Evolutionary conservation across 2,888 invertebrate genomes (phyloP), one percentile per base, ranked within the genome.

Genomic region (Ophion slaviceki): DNA sequence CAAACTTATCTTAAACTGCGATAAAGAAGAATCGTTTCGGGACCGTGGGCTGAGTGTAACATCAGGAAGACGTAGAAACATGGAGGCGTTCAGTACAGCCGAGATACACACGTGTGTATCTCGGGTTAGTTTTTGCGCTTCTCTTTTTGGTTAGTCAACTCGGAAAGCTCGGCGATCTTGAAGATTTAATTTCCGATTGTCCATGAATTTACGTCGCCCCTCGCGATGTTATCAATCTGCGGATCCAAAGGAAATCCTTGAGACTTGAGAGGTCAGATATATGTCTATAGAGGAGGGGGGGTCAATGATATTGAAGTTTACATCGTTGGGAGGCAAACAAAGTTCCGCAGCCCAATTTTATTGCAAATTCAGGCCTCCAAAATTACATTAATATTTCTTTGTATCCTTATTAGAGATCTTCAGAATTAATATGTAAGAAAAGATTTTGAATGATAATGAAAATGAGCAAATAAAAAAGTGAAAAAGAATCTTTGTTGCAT

Each of bases 1-100:
- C 85, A 74, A 86, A 86, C 82, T 86, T 86, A 82, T 86, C 85
- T 86, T 77, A 77, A 86, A 86, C 85, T 77, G 80, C 82, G 85
- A 86, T 86, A 86, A 83, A 86, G 83, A 80, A 83, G 74, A 80
- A 86, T 86, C 80, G 86, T 74, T 86, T 32, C 45, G 67, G 71
- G 71, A 72, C 74, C 66, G 28, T 64, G 72, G 59, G 61, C 45
- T 74, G 6, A 4, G 36, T 57, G 70, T 76, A 67, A 67, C 36
- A 80, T 64, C 53, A 53, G 57, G 40, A 66, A 71, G 36, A 59
- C 4, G 11, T 59, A 72, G 6, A 40, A 11, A 45, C 8, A 11
- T 45, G 8, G 45, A 45, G 11, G 11, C 45, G 45, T 11, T 10
- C 45, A 10, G 10, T 45, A 45, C 11, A 45, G 45, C 45, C 10